Conservation (phyloP, 2,113 vertebrate genomes). For the Urocynchramus pylzowi region DNA sequence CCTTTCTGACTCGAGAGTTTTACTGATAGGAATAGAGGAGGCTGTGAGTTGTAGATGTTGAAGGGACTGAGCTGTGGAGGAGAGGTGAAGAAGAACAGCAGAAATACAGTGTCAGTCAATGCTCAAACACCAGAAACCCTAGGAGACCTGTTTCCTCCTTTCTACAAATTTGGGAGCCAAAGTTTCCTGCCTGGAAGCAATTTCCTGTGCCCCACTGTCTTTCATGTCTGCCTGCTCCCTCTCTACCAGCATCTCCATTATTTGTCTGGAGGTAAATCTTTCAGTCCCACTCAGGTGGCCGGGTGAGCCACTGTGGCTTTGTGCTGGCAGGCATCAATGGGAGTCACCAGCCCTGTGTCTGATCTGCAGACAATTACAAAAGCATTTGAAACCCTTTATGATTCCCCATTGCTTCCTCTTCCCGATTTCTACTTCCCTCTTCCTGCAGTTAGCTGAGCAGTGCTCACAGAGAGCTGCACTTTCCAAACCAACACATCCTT, state of each 20-base stretch:
- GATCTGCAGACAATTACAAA: background rate
- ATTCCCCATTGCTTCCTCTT: background rate
- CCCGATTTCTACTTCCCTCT: background rate
- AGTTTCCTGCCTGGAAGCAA: background rate
- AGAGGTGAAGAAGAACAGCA: background rate
- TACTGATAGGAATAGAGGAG: background rate
- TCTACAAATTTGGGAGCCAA: background rate
- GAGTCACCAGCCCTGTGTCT: background rate
- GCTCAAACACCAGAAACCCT: background rate
- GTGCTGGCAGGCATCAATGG: background rate
- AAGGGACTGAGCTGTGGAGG: background rate
- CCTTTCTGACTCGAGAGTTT: background rate
- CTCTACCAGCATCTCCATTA: background rate
- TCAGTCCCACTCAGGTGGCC: background rate
- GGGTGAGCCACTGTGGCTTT: background rate
- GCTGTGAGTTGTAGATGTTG: background rate
- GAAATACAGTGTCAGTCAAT: fast-evolving
- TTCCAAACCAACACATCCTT: background rate
- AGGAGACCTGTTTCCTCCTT: background rate
- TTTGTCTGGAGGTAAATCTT: background rate
- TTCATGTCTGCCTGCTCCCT: background rate
- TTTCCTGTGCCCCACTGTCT: background rate
- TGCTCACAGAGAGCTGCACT: background rate
- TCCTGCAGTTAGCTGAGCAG: background rate
- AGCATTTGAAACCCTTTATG: background rate